Conservation (phyloP, 92 coral and sea anemone genomes). For the Hydrozoanthus gracilis region DNA sequence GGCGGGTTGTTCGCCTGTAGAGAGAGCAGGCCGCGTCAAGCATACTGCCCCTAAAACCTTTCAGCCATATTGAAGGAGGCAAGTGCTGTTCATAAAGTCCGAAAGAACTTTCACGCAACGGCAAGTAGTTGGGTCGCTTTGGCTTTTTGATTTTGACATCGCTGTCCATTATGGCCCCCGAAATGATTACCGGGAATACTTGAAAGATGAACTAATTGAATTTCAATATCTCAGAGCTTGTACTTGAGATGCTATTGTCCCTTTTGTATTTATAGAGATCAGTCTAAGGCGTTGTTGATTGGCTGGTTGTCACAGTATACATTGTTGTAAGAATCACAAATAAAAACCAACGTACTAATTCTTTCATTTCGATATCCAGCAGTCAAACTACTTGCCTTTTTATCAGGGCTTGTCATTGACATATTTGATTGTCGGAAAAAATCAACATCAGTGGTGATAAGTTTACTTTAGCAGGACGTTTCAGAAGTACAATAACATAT, state of each 20-base stretch:
- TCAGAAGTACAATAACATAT: too few species aligned
- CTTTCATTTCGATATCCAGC: too few species aligned
- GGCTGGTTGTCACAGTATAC: neutral
- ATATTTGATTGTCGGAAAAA: too few species aligned
- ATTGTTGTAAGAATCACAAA: conserved; percentile 21
- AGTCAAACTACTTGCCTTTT: too few species aligned
- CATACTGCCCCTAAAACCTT: conserved; percentile 7
- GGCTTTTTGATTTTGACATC: conserved; percentile 12
- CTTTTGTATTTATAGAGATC: neutral
- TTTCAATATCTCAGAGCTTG: neutral
- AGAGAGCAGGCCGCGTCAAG: neutral
- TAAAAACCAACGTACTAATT: too few species aligned
- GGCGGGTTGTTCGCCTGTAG: neutral
- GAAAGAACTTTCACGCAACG: neutral
- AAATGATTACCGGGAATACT: neutral
- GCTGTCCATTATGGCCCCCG: neutral
- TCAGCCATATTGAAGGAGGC: conserved; percentile 32
- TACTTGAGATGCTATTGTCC: neutral
- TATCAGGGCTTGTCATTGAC: too few species aligned
- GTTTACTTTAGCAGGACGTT: too few species aligned
- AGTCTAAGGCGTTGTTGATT: neutral
- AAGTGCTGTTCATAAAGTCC: conserved; percentile 16
- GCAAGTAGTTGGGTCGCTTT: conserved; percentile 33
- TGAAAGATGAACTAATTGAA: neutral
- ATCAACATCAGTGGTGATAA: too few species aligned